Evolutionary conservation across 23 tunicate species (phyloP), one percentile per base, ranked within the genome.

Genomic region (Clavelina lepadiformis): DNA sequence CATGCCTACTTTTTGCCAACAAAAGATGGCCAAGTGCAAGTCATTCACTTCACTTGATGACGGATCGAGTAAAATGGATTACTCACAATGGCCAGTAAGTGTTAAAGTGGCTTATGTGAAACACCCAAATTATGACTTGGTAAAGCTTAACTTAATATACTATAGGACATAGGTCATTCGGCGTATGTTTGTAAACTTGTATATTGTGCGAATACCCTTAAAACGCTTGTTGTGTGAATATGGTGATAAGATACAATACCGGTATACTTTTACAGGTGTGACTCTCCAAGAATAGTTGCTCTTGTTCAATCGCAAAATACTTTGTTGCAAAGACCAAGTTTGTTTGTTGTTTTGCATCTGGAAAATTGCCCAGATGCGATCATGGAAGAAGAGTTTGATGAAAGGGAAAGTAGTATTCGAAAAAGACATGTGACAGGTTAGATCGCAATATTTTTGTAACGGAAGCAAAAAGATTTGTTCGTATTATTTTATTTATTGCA

Each of bases 61-160:
- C 81, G 5, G 82, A 83, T 47, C 75, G 52, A 58, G 61, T 83
- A 33, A 83, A 83, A 51, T 83, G 92, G 92, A 60, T 56, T 30
- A 60, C 92, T 0, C 45, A 30, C 0, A 49, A 31, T 83, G 77
- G 77, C 7, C 31, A 72, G 83, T 77, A 41, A 38, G 70, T 65
- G 37, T n/a, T n/a, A n/a, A n/a, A n/a, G n/a, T n/a, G n/a, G n/a
- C n/a, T n/a, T n/a, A n/a, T n/a, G n/a, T n/a, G n/a, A n/a, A n/a
- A n/a, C n/a, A n/a, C n/a, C n/a, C n/a, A n/a, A n/a, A n/a, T n/a
- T n/a, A n/a, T n/a, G n/a, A n/a, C n/a, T n/a, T n/a, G n/a, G n/a
- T n/a, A n/a, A n/a, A n/a, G n/a, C n/a, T n/a, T n/a, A n/a, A n/a
- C n/a, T n/a, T n/a, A n/a, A n/a, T n/a, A n/a, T n/a, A n/a, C n/a